Evolutionary conservation across 1,140 invertebrate genomes (phyloP).

Genomic region (Microplitis mediator): DNA sequence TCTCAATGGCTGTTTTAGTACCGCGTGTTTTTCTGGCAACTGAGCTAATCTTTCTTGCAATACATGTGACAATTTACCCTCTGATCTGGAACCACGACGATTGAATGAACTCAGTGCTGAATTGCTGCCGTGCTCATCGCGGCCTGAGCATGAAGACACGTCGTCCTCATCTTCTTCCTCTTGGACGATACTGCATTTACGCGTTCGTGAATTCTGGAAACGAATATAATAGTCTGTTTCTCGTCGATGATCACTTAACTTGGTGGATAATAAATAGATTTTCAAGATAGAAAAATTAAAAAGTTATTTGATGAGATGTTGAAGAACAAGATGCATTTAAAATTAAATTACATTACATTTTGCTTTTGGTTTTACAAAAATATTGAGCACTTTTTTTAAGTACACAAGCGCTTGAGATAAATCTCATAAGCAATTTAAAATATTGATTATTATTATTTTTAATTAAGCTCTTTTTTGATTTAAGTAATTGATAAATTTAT

Average conservation of each 20-base stretch:
- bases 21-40: slow-evolving; percentile 26
- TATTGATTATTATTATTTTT: not conserved
- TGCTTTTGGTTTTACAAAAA: too few species aligned
- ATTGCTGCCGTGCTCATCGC: slow-evolving; percentile 61
- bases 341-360: too few species aligned
- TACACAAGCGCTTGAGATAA: too few species aligned
- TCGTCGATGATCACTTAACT: slow-evolving; percentile 16
- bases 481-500: too few species aligned
- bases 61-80: slow-evolving; percentile 64
- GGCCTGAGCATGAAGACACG: slow-evolving; percentile 63
- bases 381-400: too few species aligned
- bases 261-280: not conserved
- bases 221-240: slow-evolving; percentile 30
- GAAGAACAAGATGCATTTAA: too few species aligned
- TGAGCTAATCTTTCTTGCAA: slow-evolving; percentile 46
- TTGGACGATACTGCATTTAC: slow-evolving; percentile 88
- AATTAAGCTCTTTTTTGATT: too few species aligned
- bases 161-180: slow-evolving; percentile 79
- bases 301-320: too few species aligned
- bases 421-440: not conserved
- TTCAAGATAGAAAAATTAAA: slow-evolving; percentile 6
- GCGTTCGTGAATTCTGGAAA: slow-evolving; percentile 64
- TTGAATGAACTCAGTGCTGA: slow-evolving; percentile 57
- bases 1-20: slow-evolving; percentile 15
- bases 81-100: slow-evolving; percentile 67